Evolutionary conservation across 1,140 invertebrate species (phyloP).

Genomic region (Phortica variegata): DNA sequence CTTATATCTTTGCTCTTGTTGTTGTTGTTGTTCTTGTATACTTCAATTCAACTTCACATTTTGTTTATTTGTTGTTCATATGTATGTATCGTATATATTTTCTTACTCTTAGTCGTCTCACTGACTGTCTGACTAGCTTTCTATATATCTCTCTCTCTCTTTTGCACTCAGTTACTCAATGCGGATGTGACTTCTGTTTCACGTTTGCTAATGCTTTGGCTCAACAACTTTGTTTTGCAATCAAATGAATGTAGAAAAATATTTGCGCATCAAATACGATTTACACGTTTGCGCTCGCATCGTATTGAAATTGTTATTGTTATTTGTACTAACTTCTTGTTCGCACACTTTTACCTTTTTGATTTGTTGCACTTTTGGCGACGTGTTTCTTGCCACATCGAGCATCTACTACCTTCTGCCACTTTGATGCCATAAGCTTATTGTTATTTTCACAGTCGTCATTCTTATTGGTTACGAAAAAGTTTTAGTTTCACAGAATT

Average conservation of each 20-base stretch:
- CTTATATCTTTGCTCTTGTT: slow-evolving; percentile 16
- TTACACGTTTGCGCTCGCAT: slow-evolving; percentile 47
- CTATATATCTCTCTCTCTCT: slow-evolving; percentile 17
- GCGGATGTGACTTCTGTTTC: slow-evolving; percentile 10
- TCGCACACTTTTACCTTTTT: slow-evolving; percentile 6
- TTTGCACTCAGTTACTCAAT: too few relatives aligned
- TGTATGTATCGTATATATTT: slow-evolving; percentile 4
- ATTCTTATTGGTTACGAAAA: slow-evolving; percentile 9
- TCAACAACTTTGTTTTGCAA: slow-evolving; percentile 43
- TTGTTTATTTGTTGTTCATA: slow-evolving; percentile 13
- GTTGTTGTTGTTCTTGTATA: slow-evolving; percentile 11
- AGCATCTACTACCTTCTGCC: background rate
- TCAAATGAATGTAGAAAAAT: too few relatives aligned
- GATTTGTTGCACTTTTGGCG: too few relatives aligned
- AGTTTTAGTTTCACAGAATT: too few relatives aligned
- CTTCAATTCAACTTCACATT: slow-evolving; percentile 2
- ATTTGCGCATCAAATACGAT: slow-evolving; percentile 52
- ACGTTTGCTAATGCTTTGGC: slow-evolving; percentile 24
- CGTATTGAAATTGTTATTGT: slow-evolving; percentile 34
- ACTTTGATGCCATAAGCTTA: slow-evolving; percentile 16
- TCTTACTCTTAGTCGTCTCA: background rate
- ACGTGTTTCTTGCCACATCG: too few relatives aligned
- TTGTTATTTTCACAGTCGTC: background rate
- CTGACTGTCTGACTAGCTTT: slow-evolving; percentile 1
- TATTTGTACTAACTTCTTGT: slow-evolving; percentile 35